Base-by-base conservation (phyloP, 1,140 invertebrate genomes). In the Papilio glaucus region DNA sequence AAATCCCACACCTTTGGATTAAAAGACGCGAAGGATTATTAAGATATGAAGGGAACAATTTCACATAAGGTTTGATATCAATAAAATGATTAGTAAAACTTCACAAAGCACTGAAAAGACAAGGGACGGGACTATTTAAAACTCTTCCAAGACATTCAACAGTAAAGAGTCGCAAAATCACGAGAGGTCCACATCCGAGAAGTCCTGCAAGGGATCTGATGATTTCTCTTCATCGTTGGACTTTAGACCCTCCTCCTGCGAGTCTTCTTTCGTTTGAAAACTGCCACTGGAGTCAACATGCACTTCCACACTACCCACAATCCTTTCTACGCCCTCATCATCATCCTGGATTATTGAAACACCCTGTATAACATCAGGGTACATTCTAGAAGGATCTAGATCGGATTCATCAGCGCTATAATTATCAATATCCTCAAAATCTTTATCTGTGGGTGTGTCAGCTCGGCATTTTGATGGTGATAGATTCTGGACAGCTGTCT, bases 121-220 rank as follows among this genome's bases (percentile, higher is more conserved):
- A 33, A 33, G n/a, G n/a, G n/a, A n/a, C n/a, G n/a, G n/a, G n/a
- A n/a, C n/a, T n/a, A 33, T 33, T 33, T 69, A 85, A 63, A 84
- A 78, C 21, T 79, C 77, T 57, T 76, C 85, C 12, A 90, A 53
- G 26, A 90, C 67, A 70, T 80, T 80, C 75, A 80, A 76, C 29
- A 90, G 85, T 7, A 90, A 0, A 0, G 78, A 76, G 73, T 90
- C 87, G 18, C 77, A 87, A 29, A 87, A 88, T 90, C 88, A 90
- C 72, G 85, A 87, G 6, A 91, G 71, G 33, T 91, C 85, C 0
- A 91, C 82, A 6, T 91, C 87, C 0, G 86, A 81, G 71, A 91
- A 91, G 1, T 86, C 82, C n/a, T 83, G 81, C 53, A 89, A 68
- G 0, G 89, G 89, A 72, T 91, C 87, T 1, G 70, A 76, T 9